Percentiles rank a stretch among this genome's conserved stretches.
Conservation (phyloP, 2,888 invertebrate genomes). For the Congeria kusceri region DNA sequence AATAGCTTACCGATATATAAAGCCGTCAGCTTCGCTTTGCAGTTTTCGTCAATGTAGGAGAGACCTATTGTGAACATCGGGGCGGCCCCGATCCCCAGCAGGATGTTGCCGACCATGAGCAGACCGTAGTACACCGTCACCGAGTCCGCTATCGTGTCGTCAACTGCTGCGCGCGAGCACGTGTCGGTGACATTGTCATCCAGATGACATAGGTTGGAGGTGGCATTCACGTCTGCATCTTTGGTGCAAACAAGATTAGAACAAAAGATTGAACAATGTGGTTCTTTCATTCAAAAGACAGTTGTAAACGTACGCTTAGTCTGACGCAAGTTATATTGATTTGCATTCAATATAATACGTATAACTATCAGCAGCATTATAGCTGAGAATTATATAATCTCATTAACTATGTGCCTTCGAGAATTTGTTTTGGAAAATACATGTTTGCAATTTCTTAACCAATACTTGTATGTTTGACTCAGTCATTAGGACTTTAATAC, state of each 20-base stretch:
- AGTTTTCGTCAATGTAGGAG: constrained; percentile 78
- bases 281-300: no score
- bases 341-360: no score
- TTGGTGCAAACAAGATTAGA: not conserved
- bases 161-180: constrained; percentile 18
- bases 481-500: no score
- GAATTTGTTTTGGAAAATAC: no score
- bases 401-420: no score
- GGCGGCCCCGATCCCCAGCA: constrained; percentile 78
- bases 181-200: constrained; percentile 15
- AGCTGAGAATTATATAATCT: no score
- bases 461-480: no score
- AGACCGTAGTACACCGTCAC: constrained; percentile 59
- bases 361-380: no score
- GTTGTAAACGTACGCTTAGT: no score
- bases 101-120: constrained; percentile 75
- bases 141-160: constrained; percentile 21
- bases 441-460: no score
- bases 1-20: constrained; percentile 76
- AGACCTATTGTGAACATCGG: constrained; percentile 78
- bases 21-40: constrained; percentile 72
- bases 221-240: constrained; percentile 28
- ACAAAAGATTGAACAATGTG: no score
- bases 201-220: constrained; percentile 43
- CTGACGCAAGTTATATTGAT: no score